A percentile compares a stretch with the other conserved stretches of the same genome.
phyloP scores from a whole-genome alignment of 2,113 vertebrate species.

The Chionomys nivalis region DNA sequence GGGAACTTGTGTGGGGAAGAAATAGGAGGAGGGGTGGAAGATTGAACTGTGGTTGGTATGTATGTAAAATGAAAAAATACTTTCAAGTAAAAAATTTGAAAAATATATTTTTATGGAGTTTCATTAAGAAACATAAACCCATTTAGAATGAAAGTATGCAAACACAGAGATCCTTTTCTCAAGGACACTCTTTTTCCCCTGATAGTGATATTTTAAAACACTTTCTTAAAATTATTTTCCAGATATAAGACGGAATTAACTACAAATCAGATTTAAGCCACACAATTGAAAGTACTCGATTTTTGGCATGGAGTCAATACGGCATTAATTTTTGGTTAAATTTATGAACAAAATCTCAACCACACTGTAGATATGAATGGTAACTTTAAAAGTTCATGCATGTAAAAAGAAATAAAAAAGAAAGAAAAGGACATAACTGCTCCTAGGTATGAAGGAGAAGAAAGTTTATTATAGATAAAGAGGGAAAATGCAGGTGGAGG shows the following conservation, averaged over 20 bases:
- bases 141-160: neutral
- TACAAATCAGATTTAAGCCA: constrained; percentile 48
- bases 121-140: neutral
- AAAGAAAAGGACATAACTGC: neutral
- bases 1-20: too few relatives aligned
- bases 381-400: neutral
- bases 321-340: neutral
- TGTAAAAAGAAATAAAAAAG: neutral
- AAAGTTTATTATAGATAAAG: neutral
- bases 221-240: neutral
- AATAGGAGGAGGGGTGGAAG: too few relatives aligned
- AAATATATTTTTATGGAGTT: neutral
- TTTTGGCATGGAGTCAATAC: neutral
- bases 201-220: constrained; percentile 22
- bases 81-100: too few relatives aligned
- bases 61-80: too few relatives aligned
- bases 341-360: constrained; percentile 24
- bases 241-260: neutral
- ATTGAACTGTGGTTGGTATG: too few relatives aligned
- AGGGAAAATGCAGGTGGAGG: neutral
- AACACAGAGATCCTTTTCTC: fast-evolving
- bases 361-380: neutral
- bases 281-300: neutral
- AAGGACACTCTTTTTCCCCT: neutral
- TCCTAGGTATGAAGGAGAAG: neutral